Evolutionary conservation across 2,888 invertebrate species (phyloP), one percentile per base, ranked within the genome.

Genomic region (Drosophila imparisetae): DNA sequence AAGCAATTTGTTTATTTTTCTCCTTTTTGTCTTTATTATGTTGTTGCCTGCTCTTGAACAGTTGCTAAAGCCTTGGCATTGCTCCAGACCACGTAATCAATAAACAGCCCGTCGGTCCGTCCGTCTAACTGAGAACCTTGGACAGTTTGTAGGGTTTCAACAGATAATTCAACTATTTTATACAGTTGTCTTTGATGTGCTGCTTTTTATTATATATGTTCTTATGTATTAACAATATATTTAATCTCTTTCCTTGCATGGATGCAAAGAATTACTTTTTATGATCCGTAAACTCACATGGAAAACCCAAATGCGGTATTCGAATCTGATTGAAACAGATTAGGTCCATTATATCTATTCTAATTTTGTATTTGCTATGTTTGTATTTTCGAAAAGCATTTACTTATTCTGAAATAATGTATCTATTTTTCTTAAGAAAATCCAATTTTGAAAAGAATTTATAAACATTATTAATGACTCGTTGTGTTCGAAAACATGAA

Each of bases 21-120:
- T 60, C 63, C 21, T 57, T 62, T 58, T 8, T 18, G 4, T 18
- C 21, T 45, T 45, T 24, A 15, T 7, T 24, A 15, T 45, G 15
- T 24, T 2, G 42, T 42, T 42, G 42, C 55, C 63, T 74, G 69
- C 62, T 79, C 68, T 72, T 70, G 69, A 68, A 64, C 42, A 61
- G 53, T 73, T 52, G 29, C 45, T 52, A 50, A 83, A 80, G 74
- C 90, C 86, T 86, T 86, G 90, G 86, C 86, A 86, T 85, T 89
- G 83, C 75, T 89, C 88, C 90, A 86, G 86, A 75, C 64, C 88
- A 89, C 88, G 90, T 85, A 83, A 71, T 15, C n/a, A n/a, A 50
- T 18, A 10, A 34, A 10, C 30, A 52, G 45, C 48, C 40, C 30
- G 29, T 53, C 24, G 2, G 49, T 52, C 48, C n/a, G 21, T 18